These are phyloP conservation scores for Alligator sinensis DNA, from an alignment of 2,113 vertebrate genomes.

Conservation along the genomic window DNA sequence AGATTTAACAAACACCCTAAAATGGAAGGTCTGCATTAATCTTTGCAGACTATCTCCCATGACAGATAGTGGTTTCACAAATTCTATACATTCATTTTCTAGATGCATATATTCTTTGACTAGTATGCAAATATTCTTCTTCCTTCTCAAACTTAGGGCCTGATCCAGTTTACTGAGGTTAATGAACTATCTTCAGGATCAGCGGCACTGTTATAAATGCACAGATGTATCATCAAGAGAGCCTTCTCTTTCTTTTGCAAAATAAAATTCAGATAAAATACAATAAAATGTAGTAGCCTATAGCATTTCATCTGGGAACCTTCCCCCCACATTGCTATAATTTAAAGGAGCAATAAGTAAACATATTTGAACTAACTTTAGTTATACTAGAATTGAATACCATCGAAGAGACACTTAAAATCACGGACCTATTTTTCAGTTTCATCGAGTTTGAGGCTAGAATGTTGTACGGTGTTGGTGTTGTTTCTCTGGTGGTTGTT, in stretches of 20 bases:
- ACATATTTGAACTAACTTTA: not conserved
- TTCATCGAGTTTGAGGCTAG: no score
- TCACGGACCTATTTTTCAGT: not conserved
- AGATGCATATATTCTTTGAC: not conserved
- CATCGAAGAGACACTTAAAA: not conserved
- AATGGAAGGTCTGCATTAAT: not conserved
- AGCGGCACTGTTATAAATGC: no score
- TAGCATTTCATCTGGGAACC: not conserved
- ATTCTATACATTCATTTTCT: not conserved
- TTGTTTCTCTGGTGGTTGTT: not conserved
- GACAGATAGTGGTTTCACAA: fast-evolving
- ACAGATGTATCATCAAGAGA: not conserved
- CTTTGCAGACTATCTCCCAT: not conserved
- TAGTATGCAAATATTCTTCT: not conserved
- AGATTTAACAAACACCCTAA: not conserved
- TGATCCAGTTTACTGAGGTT: not conserved
- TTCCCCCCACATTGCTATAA: not conserved
- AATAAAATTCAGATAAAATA: not conserved
- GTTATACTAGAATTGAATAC: not conserved
- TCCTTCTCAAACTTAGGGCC: not conserved
- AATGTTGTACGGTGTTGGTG: no score
- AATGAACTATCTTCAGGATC: not conserved
- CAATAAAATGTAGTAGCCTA: not conserved
- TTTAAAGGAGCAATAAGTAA: not conserved
- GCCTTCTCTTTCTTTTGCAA: not conserved